Percentiles rank a stretch among this genome's conserved stretches.
Conservation (phyloP, 2,113 vertebrate genomes). For the Callopanchax toddi region DNA sequence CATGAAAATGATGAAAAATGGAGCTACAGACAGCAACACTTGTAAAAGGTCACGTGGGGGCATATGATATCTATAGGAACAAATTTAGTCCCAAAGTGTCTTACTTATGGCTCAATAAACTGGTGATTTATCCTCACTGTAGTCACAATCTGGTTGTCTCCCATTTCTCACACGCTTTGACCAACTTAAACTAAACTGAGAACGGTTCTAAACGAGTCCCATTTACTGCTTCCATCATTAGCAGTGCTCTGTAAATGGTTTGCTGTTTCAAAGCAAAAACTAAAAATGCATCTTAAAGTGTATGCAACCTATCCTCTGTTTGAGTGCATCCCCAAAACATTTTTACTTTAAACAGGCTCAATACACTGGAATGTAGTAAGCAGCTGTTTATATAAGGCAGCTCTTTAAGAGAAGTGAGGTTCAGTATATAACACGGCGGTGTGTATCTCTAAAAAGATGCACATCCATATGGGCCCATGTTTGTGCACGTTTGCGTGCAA, state of each 20-base stretch:
- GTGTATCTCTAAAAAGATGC: slow-evolving; percentile 45
- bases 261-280: not conserved
- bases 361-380: slow-evolving; percentile 30
- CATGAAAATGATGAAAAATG: too few species aligned
- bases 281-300: not conserved
- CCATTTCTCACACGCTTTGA: too few species aligned
- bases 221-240: too few species aligned
- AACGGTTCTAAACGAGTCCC: too few species aligned
- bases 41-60: too few species aligned
- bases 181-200: too few species aligned
- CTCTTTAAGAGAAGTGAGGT: slow-evolving; percentile 42
- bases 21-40: too few species aligned
- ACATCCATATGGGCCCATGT: slow-evolving; percentile 65
- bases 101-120: too few species aligned
- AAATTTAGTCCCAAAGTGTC: too few species aligned
- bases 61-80: too few species aligned
- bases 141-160: too few species aligned
- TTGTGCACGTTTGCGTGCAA: slow-evolving; percentile 48
- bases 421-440: slow-evolving; percentile 31
- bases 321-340: not conserved
- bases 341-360: not conserved
- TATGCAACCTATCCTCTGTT: not conserved
- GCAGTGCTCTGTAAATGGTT: not conserved
- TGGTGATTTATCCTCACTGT: too few species aligned
- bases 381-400: slow-evolving; percentile 36